Evolutionary conservation across 2,888 invertebrate species (phyloP).

Genomic region (Metallyticus violacea): DNA sequence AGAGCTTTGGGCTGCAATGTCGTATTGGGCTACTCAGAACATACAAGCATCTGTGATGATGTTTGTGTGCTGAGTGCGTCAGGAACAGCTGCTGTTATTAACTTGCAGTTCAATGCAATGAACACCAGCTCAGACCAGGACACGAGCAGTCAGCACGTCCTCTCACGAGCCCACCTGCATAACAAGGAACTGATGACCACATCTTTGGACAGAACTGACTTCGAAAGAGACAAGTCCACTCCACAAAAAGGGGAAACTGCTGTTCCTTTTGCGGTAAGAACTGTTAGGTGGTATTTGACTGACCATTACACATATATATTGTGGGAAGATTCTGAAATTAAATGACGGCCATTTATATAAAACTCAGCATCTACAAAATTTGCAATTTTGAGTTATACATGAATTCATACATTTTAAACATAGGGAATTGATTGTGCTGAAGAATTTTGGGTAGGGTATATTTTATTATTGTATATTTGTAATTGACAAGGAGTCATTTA

Average conservation of each 20-base stretch:
- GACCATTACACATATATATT: too few species aligned
- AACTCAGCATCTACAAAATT: too few species aligned
- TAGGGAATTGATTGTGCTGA: too few species aligned
- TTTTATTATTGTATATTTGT: too few species aligned
- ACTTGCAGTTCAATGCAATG: slow-evolving; percentile 44
- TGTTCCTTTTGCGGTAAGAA: slow-evolving; percentile 1
- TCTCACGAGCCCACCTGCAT: slow-evolving; percentile 1
- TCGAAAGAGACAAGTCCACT: slow-evolving; percentile 45
- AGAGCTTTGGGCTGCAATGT: slow-evolving; percentile 90
- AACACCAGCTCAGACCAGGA: slow-evolving; percentile 49
- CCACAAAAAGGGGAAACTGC: slow-evolving; percentile 18
- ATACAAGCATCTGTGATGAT: slow-evolving; percentile 90
- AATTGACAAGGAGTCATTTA: too few species aligned
- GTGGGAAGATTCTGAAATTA: too few species aligned
- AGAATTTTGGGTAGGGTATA: too few species aligned
- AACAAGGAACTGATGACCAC: slow-evolving; percentile 49
- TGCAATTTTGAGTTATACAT: too few species aligned
- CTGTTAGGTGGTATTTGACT: too few species aligned
- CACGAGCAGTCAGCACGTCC: slow-evolving; percentile 72
- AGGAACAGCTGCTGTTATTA: slow-evolving; percentile 88
- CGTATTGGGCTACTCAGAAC: slow-evolving; percentile 90
- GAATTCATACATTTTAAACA: too few species aligned
- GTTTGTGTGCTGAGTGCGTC: slow-evolving; percentile 91
- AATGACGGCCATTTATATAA: too few species aligned
- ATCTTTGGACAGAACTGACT: slow-evolving; percentile 53